Conservation (phyloP, 1,140 invertebrate species). For the Pogonomyrmex barbatus region DNA sequence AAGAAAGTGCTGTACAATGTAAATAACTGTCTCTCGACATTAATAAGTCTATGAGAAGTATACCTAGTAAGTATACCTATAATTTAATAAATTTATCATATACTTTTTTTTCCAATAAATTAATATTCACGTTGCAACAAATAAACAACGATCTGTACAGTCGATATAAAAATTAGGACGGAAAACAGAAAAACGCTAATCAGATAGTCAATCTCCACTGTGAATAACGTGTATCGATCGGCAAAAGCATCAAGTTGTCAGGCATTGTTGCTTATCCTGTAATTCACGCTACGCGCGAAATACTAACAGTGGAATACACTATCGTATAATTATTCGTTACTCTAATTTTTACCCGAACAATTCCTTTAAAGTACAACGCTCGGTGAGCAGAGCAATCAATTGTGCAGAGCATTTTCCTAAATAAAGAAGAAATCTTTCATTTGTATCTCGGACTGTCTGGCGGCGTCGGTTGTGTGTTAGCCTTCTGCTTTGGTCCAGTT, state of each 20-base stretch:
- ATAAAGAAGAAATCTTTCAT: slow-evolving; percentile 73
- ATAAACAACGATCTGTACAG: slow-evolving; percentile 78
- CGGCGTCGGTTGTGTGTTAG: slow-evolving; percentile 81
- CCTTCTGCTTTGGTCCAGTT: slow-evolving; percentile 82
- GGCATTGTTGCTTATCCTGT: neutral
- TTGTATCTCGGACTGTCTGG: slow-evolving; percentile 85
- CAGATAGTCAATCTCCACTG: slow-evolving; percentile 67
- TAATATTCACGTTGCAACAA: slow-evolving; percentile 75
- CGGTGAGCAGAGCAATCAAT: slow-evolving; percentile 44
- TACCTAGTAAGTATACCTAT: slow-evolving; percentile 64
- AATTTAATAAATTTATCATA: slow-evolving; percentile 68
- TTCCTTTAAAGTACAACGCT: slow-evolving; percentile 61
- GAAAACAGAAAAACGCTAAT: slow-evolving; percentile 83
- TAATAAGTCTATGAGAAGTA: slow-evolving; percentile 67
- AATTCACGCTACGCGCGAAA: slow-evolving; percentile 35
- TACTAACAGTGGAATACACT: slow-evolving; percentile 43
- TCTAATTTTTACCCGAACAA: slow-evolving; percentile 49
- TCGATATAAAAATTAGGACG: slow-evolving; percentile 84
- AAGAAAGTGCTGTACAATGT: slow-evolving; percentile 72
- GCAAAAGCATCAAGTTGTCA: slow-evolving; percentile 28
- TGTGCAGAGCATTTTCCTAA: slow-evolving; percentile 64
- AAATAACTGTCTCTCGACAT: slow-evolving; percentile 67
- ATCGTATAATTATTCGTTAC: slow-evolving; percentile 42
- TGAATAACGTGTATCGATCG: slow-evolving; percentile 61
- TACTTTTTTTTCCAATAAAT: slow-evolving; percentile 73